A percentile compares a stretch with the other conserved stretches of the same genome.
phyloP scores from a whole-genome alignment of 2,113 vertebrate species.

The Gavialis gangeticus region DNA sequence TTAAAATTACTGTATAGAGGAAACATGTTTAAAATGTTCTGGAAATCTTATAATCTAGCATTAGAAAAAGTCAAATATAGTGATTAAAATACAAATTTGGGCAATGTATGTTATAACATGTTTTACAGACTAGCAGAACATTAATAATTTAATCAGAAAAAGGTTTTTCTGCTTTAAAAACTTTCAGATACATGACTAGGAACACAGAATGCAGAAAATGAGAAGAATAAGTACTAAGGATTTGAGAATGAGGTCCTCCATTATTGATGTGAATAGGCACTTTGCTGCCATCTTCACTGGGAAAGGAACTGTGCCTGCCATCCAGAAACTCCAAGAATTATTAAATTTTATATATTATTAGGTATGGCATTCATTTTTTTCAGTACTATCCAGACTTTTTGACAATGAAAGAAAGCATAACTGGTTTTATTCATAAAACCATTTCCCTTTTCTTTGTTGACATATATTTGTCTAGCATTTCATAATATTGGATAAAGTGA shows the following conservation, averaged over 20 bases:
- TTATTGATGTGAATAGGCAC: slow-evolving; percentile 11
- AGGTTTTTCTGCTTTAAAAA: slow-evolving; percentile 7
- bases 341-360: neutral
- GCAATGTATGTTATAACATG: neutral
- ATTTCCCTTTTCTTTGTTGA: neutral
- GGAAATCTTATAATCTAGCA: rapidly evolving
- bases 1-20: neutral
- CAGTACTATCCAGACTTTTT: neutral
- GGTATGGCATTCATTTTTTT: neutral
- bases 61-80: neutral
- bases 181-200: slow-evolving; percentile 46
- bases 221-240: slow-evolving; percentile 36
- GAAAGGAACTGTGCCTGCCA: neutral
- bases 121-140: neutral
- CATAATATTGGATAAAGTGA: neutral
- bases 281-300: slow-evolving; percentile 61
- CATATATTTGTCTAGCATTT: neutral
- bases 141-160: neutral
- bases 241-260: slow-evolving; percentile 29
- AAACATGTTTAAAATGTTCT: neutral
- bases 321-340: neutral
- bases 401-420: neutral
- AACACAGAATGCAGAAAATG: slow-evolving; percentile 43
- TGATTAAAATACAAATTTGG: neutral
- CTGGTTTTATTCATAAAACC: neutral